Evolutionary conservation across 35 echinoderm and acorn worm species (phyloP), one percentile per base, ranked within the genome.

Genomic region (Heliocidaris tuberculata): DNA sequence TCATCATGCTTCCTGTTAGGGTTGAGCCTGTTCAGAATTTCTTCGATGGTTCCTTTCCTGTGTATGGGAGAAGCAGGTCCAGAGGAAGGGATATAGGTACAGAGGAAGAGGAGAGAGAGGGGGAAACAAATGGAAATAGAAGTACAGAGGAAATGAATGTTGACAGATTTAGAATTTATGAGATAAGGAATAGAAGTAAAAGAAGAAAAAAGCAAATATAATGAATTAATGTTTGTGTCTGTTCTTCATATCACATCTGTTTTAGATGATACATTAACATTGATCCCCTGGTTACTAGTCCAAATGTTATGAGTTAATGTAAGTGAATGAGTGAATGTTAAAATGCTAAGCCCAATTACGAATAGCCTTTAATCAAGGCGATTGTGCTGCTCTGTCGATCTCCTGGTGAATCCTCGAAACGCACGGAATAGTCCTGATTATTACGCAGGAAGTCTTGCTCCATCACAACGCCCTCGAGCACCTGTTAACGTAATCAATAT

Each of bases 21-120:
- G 93, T 93, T 98, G 85, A 98, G 88, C 91, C 96, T 98, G 87
- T 95, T 98, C 30, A 98, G 93, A 60, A 98, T 98, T 94, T 96
- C 96, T 96, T 98, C 97, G 86, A 98, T 94, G 50, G 95, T 98
- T 93, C 96, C 94, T 95, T 98, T 98, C 94, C 97, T 98, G 88
- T 86, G 31, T 29, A 91, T 30, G 59, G 30, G 94, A 89, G 31
- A 96, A 90, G 21, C 65, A 78, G 21, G 27, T 6, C n/a, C 19
- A n/a, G 65, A 78, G 65, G 27, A 78, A 78, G 65, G 27, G 21
- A 85, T 93, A 85, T 7, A 35, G 31, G 11, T 9, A 59, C 88
- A 92, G 42, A 35, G 65, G 12, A 95, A 31, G 4, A 85, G 31
- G 11, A 87, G 21, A 60, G 59, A 60, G 59, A 60, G 19, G 59